Evolutionary conservation across 1,140 invertebrate species (phyloP).

Genomic region (Leptinotarsa texana): DNA sequence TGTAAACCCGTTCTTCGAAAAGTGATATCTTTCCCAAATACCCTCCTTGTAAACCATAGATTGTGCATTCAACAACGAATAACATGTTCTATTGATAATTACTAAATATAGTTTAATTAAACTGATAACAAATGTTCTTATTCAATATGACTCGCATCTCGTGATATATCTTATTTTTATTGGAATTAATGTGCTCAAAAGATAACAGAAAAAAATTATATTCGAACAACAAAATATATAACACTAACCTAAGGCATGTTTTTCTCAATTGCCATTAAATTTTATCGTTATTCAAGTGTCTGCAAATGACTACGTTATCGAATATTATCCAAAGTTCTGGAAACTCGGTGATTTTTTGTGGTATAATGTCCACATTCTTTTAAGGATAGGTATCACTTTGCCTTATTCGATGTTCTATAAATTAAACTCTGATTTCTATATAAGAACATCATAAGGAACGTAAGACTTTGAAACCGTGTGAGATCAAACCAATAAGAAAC

Average conservation of each 20-base stretch:
- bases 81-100: constrained; percentile 15
- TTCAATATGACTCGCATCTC: background rate
- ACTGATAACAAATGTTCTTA: background rate
- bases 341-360: no score
- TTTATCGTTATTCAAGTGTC: background rate
- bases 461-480: no score
- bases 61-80: constrained; percentile 5
- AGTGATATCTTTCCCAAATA: background rate
- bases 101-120: constrained; percentile 14
- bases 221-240: constrained; percentile 7
- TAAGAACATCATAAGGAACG: no score
- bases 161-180: constrained; percentile 1
- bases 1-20: background rate
- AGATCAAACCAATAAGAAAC: no score
- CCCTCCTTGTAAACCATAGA: background rate
- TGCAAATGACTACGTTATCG: background rate
- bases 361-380: no score
- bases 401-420: no score
- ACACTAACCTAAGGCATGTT: constrained; percentile 27
- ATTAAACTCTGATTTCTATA: no score
- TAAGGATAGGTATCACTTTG: no score
- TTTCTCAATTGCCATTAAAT: constrained; percentile 10
- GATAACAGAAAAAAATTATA: constrained; percentile 1
- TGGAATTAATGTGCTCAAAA: background rate
- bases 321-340: no score